Evolutionary conservation across 2,797 vertebrate species (phyloP), one percentile per base, ranked within the genome.

Genomic region (Channa striata): DNA sequence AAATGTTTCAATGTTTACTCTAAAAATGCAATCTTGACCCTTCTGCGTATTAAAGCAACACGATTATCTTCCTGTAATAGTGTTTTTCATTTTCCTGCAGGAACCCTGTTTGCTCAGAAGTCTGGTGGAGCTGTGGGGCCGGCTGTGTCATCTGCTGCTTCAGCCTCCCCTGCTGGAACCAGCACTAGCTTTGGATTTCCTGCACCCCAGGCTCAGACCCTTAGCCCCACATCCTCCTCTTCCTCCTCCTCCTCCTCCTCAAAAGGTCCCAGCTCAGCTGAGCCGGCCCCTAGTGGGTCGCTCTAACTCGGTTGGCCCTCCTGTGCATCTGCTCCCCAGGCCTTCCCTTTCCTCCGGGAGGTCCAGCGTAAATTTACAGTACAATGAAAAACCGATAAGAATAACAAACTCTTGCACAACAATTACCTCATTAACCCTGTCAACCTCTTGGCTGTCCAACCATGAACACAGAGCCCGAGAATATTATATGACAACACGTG

Each of bases 31-130:
- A 49, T 4, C 1, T 20, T 59, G 14, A 11, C 20, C 6, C 4
- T 13, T 21, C 17, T 5, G 14, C 8, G 36, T 9, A 44, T 61
- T 4, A 46, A 54, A 14, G 17, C 11, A 13, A 9, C 11, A 10
- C 50, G 16, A 13, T 30, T 4, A 30, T 20, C 14, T 17, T 16
- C 8, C 21, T 66, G 1, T 47, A 21, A 17, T 9, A 7, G 6
- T 8, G 0, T 63, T 14, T 59, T 13, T 11, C 2, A 1, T 20
- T 37, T 11, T 73, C 25, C 34, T 7, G 0, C 74, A 99, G 97
- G 97, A 87, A 97, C 97, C 78, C 94, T 99, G 60, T 99, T 98
- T 82, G 97, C 97, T 78, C 97, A 99, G 94, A 98, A 97, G 85
- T 94, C 97, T 0, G 91, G 93, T 16, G 83, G 84, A 20, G 91